Conservation (phyloP, 2,113 vertebrate species). For the Thalassarche chlororhynchos region DNA sequence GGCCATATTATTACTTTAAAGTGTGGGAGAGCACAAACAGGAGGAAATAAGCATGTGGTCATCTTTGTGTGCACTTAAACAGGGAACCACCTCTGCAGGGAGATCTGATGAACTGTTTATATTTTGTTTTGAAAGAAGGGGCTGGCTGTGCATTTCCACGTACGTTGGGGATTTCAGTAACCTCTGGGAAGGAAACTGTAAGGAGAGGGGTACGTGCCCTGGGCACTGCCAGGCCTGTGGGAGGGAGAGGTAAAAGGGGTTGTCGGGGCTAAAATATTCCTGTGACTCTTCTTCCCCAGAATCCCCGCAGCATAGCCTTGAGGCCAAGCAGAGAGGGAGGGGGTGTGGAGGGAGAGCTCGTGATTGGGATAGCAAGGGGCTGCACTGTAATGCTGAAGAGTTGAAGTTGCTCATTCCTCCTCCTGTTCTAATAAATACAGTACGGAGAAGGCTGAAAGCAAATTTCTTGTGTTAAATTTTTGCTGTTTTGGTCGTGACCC, state of each 20-base stretch:
- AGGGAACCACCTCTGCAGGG: not conserved
- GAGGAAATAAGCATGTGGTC: not conserved
- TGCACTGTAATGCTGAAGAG: not conserved
- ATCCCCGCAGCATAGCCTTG: not conserved
- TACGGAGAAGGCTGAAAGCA: not conserved
- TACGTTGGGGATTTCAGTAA: not conserved
- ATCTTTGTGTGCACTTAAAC: not conserved
- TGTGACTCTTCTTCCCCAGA: not conserved
- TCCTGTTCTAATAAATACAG: not conserved
- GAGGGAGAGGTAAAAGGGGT: not conserved
- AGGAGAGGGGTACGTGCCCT: not conserved
- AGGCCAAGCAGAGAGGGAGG: not conserved
- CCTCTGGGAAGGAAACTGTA: not conserved
- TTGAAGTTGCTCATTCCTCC: not conserved
- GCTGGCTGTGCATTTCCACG: not conserved
- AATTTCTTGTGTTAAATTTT: not conserved
- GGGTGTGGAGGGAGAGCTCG: not conserved
- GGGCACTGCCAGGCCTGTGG: not conserved
- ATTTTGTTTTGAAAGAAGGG: not conserved
- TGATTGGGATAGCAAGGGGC: not conserved
- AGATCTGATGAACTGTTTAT: not conserved
- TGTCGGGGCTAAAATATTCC: not conserved
- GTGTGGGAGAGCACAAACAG: not conserved
- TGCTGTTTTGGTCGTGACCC: not conserved
- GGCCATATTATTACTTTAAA: not conserved